Conservation (phyloP, 1,140 invertebrate genomes). For the Lepidurus couesii region DNA sequence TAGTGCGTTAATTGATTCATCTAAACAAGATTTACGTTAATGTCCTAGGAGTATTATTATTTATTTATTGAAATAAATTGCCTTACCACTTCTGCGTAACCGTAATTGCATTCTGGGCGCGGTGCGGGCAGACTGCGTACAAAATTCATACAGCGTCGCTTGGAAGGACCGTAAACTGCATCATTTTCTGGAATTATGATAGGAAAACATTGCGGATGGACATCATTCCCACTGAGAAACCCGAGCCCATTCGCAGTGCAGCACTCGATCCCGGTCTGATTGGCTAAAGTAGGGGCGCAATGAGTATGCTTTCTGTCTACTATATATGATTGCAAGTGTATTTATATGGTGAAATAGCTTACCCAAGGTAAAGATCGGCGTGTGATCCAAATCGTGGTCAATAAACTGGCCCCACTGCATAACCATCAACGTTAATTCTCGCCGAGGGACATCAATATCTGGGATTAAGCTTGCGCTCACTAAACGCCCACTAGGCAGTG, state of each 20-base stretch:
- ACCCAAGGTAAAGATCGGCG: constrained; percentile 31
- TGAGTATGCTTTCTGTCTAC: neutral
- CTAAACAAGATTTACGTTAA: constrained; percentile 36
- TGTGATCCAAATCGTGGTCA: constrained; percentile 49
- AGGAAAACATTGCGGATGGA: constrained; percentile 41
- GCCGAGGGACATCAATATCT: constrained; percentile 44
- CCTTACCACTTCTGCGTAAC: constrained; percentile 38
- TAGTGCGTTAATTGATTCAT: constrained; percentile 53
- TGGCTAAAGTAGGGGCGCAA: constrained; percentile 29
- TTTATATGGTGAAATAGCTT: neutral
- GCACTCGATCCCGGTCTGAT: constrained; percentile 38
- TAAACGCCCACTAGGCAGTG: constrained; percentile 49
- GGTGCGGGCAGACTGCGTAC: constrained; percentile 39
- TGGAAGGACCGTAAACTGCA: constrained; percentile 39
- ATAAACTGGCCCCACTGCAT: constrained; percentile 58
- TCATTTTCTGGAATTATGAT: constrained; percentile 42
- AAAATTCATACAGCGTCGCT: constrained; percentile 43
- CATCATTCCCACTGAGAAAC: neutral
- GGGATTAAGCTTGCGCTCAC: constrained; percentile 48
- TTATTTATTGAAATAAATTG: neutral
- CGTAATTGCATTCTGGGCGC: constrained; percentile 38
- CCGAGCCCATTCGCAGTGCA: constrained; percentile 34
- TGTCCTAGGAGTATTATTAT: neutral
- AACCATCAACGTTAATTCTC: constrained; percentile 42
- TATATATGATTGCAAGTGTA: neutral